A percentile compares a stretch with the other conserved stretches of the same genome.
Evolutionary conservation across 2,888 invertebrate species (phyloP).

Genomic region (Hypena proboscidalis): DNA sequence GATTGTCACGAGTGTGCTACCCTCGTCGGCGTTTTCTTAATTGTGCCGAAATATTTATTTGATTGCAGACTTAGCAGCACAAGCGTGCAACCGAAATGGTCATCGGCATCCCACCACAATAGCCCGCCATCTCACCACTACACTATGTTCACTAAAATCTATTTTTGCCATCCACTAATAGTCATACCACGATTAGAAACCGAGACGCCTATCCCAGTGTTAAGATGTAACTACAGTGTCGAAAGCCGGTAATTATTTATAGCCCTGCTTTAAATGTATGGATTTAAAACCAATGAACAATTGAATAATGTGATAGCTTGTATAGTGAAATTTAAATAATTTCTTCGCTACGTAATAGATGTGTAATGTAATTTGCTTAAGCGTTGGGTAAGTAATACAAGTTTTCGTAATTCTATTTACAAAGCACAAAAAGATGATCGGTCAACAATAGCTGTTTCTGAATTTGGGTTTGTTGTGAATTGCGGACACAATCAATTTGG

Average conservation of each 20-base stretch:
- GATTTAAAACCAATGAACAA: constrained; percentile 25
- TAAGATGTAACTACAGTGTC: constrained; percentile 8
- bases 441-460: constrained; percentile 7
- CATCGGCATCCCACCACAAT: constrained; percentile 81
- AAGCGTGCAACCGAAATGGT: constrained; percentile 82
- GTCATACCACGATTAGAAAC: constrained; percentile 20
- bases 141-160: constrained; percentile 61
- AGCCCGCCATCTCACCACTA: constrained; percentile 57
- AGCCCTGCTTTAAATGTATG: constrained; percentile 16
- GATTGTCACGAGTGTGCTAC: constrained; percentile 83
- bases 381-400: background rate
- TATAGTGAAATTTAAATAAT: constrained; percentile 21
- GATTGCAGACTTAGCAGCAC: constrained; percentile 82
- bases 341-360: constrained; percentile 17
- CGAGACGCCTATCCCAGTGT: constrained; percentile 23
- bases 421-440: background rate
- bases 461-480: constrained; percentile 40
- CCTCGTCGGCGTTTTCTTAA: constrained; percentile 84
- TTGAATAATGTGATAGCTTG: constrained; percentile 17
- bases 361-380: constrained; percentile 18
- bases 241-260: constrained; percentile 18
- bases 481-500: constrained; percentile 55
- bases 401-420: no score
- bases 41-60: constrained; percentile 86
- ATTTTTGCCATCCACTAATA: constrained; percentile 43